phyloP scores from a whole-genome alignment of 2,113 vertebrate species.

The Arizona elegans region DNA sequence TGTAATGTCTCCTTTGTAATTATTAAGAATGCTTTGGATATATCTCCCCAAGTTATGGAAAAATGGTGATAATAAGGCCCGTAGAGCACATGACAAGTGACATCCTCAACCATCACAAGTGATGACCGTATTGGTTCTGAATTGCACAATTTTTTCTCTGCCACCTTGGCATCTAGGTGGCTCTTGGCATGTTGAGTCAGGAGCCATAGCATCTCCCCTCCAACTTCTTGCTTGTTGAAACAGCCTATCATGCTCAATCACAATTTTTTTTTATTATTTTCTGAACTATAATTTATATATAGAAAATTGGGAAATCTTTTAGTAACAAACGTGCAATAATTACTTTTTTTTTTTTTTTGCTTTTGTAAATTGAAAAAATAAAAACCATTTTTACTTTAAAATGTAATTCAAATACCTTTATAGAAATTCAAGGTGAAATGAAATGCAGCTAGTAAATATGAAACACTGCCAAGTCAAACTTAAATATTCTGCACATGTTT shows the following conservation, averaged over 20 bases:
- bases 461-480: neutral
- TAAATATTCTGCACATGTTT: slow-evolving; percentile 13
- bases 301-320: neutral
- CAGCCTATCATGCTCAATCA: neutral
- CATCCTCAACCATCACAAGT: neutral
- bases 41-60: neutral
- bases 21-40: neutral
- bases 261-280: neutral
- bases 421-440: neutral
- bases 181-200: neutral
- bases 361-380: neutral
- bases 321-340: neutral
- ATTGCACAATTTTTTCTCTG: neutral
- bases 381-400: neutral
- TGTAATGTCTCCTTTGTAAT: neutral
- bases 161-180: neutral
- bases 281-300: neutral
- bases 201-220: neutral
- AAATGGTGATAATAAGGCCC: neutral
- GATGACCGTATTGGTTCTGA: neutral
- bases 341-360: neutral
- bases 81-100: neutral
- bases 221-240: neutral
- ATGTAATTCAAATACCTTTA: slow-evolving; percentile 10
- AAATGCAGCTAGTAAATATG: neutral